A percentile compares a stretch with the other conserved stretches of the same genome.
Conservation (phyloP, 1,140 invertebrate genomes). For the Chironomus tepperi region DNA sequence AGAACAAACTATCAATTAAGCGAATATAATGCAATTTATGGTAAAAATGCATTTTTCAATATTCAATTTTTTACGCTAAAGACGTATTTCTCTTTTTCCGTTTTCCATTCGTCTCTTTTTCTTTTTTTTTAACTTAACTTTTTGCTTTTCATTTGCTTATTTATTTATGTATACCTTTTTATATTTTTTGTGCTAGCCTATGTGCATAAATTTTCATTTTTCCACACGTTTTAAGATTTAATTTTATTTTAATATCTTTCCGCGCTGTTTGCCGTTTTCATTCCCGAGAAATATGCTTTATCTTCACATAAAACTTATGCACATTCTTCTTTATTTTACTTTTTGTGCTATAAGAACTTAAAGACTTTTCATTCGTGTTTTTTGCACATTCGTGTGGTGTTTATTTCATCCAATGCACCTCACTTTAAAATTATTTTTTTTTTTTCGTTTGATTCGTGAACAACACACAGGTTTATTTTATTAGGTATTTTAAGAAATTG, state of each 20-base stretch:
- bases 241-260: slow-evolving; percentile 21
- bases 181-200: background rate
- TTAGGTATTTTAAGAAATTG: too few relatives aligned
- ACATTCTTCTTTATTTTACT: background rate
- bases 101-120: slow-evolving; percentile 6
- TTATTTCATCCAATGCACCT: slow-evolving; percentile 7
- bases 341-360: slow-evolving; percentile 5
- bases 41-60: slow-evolving; percentile 22
- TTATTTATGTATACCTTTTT: background rate
- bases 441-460: background rate
- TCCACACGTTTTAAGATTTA: slow-evolving; percentile 24
- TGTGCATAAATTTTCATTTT: slow-evolving; percentile 23
- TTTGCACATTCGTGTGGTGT: background rate
- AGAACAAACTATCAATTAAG: slow-evolving; percentile 21
- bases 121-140: background rate
- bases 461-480: background rate
- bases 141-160: background rate
- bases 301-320: background rate
- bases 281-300: background rate
- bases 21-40: slow-evolving; percentile 22
- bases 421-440: background rate
- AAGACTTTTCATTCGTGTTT: background rate
- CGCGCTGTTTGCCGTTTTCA: background rate
- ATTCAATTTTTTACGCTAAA: slow-evolving; percentile 23
- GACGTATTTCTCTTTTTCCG: background rate